Base-by-base conservation (phyloP, 2,797 vertebrate genomes). In the Phoebastria nigripes region DNA sequence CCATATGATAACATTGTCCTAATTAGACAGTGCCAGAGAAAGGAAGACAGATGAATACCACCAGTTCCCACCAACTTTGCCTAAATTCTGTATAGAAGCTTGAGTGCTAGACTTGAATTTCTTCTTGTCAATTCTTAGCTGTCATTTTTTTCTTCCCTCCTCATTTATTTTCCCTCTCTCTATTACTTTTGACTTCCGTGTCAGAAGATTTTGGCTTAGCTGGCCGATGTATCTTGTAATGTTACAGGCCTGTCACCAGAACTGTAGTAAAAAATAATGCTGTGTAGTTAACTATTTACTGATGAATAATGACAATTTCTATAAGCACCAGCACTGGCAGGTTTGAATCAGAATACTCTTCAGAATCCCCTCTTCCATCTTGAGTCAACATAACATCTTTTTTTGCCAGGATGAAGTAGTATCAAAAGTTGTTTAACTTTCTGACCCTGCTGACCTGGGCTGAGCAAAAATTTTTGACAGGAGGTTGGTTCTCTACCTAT, bases 1-100 rank as follows among this genome's bases (percentile, higher is more conserved):
- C 41, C 4, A 3, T 54, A 8, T 14, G 8, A 12, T 58, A 25
- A 49, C 0, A 0, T 35, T n/a, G 19, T 62, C 63, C 25, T 66
- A 39, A 52, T 47, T 58, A 70, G 55, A 39, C 15, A 6, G 21
- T 49, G 46, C 25, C 29, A 63, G 59, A 47, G 52, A 79, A 81
- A 19, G 46, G 41, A 58, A 44, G 13, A 52, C 10, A 39, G 18
- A 33, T 71, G 39, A 29, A 29, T 37, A 41, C 54, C 47, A 62
- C n/a, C 13, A 37, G 3, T 86, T 92, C 37, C 55, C 20, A 73
- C 44, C 31, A 66, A 31, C 41, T 88, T 66, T 74, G 44, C 17
- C 67, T 78, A 42, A 59, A 2, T 79, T 74, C 37, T 79, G 5
- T 33, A 1, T 37, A 14, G 69, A 61, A 37, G 29, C 19, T 46